Evolutionary conservation across 2,888 invertebrate species (phyloP).

Genomic region (Mantis religiosa): DNA sequence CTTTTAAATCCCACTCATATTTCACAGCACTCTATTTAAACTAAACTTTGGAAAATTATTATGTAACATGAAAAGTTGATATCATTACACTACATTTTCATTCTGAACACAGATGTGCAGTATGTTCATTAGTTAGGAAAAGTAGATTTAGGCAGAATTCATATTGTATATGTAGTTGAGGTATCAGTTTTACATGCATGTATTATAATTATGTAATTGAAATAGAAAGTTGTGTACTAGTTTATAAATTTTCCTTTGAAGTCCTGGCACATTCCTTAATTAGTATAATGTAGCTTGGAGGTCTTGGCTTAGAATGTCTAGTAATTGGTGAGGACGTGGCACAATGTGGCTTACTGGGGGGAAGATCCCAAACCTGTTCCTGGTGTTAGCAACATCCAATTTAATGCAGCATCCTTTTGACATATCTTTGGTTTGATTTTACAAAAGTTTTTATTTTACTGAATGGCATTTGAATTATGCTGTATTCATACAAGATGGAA

Average conservation of each 20-base stretch:
- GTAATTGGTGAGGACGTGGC: slow-evolving; percentile 10
- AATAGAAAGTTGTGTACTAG: neutral
- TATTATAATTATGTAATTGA: neutral
- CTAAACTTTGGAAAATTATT: no score
- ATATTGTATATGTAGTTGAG: neutral
- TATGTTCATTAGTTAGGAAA: no score
- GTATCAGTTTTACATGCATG: neutral
- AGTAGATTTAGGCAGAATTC: neutral
- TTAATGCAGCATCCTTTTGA: neutral
- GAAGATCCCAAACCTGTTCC: neutral
- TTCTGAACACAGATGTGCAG: no score
- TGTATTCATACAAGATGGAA: neutral
- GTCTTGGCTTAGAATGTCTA: neutral
- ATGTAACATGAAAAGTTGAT: no score
- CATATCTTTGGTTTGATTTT: neutral
- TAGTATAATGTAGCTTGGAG: slow-evolving; percentile 10
- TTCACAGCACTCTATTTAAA: no score
- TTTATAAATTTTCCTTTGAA: neutral
- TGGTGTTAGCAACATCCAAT: neutral
- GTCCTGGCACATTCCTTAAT: slow-evolving; percentile 1
- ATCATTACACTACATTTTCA: no score
- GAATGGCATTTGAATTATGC: neutral
- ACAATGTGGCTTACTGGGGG: slow-evolving; percentile 22
- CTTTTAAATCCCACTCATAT: no score
- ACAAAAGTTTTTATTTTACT: neutral